Evolutionary conservation across 1,140 invertebrate species (phyloP).

Genomic region (Microplitis demolitor): DNA sequence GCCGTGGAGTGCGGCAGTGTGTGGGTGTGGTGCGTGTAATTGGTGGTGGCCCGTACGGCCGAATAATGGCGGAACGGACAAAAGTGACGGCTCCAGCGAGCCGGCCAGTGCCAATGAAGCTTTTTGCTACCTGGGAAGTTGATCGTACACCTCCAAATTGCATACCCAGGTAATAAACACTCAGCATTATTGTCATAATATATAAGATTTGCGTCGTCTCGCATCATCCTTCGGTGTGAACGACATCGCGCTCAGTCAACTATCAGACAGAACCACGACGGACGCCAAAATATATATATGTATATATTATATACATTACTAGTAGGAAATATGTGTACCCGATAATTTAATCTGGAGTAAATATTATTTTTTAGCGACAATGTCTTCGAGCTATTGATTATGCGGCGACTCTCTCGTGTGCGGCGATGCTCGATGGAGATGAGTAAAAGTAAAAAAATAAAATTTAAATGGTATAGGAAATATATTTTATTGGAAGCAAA

Average conservation of each 20-base stretch:
- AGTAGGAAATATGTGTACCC: too few species aligned
- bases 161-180: conserved; percentile 82
- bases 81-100: conserved; percentile 56
- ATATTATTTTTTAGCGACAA: too few species aligned
- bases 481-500: not conserved
- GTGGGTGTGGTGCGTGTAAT: conserved; percentile 17
- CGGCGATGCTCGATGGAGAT: too few species aligned
- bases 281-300: not conserved
- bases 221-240: not conserved
- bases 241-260: not conserved
- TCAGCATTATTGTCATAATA: not conserved
- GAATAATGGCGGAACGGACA: conserved; percentile 63
- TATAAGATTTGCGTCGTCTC: not conserved
- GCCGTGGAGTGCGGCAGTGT: conserved; percentile 35
- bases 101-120: conserved; percentile 95
- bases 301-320: not conserved
- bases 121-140: conserved; percentile 97
- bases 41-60: conserved; percentile 16
- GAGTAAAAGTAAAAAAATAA: too few species aligned
- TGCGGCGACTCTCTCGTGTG: too few species aligned
- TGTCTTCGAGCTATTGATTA: too few species aligned
- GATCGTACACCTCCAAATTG: conserved; percentile 95
- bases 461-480: not conserved
- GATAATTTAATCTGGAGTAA: too few species aligned
- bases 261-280: not conserved